Evolutionary conservation across 2,888 invertebrate genomes (phyloP), one percentile per base, ranked within the genome.

Genomic region (Saturnia japonica): DNA sequence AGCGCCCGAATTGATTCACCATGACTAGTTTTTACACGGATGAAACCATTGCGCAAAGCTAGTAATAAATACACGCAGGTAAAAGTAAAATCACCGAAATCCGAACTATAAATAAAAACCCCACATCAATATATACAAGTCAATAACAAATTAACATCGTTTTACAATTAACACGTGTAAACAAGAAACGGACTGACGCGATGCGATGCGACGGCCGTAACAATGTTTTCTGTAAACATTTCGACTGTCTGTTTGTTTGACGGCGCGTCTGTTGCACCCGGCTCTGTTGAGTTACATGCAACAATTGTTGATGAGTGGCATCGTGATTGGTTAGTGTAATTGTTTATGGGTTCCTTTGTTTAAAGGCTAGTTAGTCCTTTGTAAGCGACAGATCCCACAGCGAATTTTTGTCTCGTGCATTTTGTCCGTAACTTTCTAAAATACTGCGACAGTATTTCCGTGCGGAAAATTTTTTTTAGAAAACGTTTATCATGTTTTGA

Each of bases 211-310:
- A 19, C 64, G 64, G 73, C 66, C 77, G 78, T 74, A 75, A 78
- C 77, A 75, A 74, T 80, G 80, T 79, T 47, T 77, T 73, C 74
- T 76, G 77, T 82, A 83, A 83, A 83, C 78, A 82, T 83, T n/a
- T 82, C 77, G 79, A 76, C 70, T 74, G 79, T 79, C 77, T 75
- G 82, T 80, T 76, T 79, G 81, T 79, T 73, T 77, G 80, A 77
- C 70, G 70, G 77, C 73, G 73, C 72, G 78, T 75, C 74, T 78
- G 76, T 73, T 76, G 77, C 80, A 74, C 77, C 76, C 78, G 78
- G 71, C 72, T 74, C 75, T 74, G 73, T 77, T 74, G 69, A 34
- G 28, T 28, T 47, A 47, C 68, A 34, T 62, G 12, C 60, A 62
- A 62, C 60, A 25, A 62, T 62, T 28, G 60, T 28, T 28, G 28